Evolutionary conservation across 2,888 invertebrate genomes (phyloP), one percentile per base, ranked within the genome.

Genomic region (Cerastoderma edule): DNA sequence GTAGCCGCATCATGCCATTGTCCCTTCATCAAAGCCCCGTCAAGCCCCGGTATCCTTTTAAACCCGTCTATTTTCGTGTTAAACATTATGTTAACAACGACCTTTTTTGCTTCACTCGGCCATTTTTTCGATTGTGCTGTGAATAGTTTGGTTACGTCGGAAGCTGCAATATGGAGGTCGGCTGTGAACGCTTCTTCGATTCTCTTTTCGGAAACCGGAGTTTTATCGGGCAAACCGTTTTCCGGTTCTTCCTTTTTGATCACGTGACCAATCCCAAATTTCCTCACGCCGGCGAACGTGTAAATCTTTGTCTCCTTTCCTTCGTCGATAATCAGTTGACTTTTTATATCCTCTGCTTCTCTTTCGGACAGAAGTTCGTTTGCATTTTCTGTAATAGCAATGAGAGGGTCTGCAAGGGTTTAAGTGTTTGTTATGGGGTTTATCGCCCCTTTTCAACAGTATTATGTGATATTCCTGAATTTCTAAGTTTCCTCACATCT

Each of bases 231-330:
- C 30, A 60, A 6, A 10, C 50, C 53, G 24, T 30, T 35, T n/a
- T 72, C 72, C 5, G 67, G 67, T 27, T 72, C 72, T 1, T 27
- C 22, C 24, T 24, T 35, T 27, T 24, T 67, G 27, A 72, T 50
- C n/a, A 67, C 8, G 46, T 72, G 72, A 22, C 72, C 72, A 35
- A 72, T 72, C 6, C 72, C 72, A n/a, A 72, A 67, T 30, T 67
- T 67, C 6, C 3, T 2, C 10, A 48, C 39, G 16, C 32, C 60
- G 8, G 22, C 27, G 22, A 2, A 27, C 19, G 32, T 8, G n/a
- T 67, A 72, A 1, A 72, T 67, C 1, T 0, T 22, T 2, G 30
- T 2, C 28, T 30, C 22, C 0, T 48, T 28, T 13, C 60, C 67
- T 50, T 72, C 67, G 30, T 72, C 67, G 24, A 33, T 22, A 60